Percentiles rank a stretch among this genome's conserved stretches.
phyloP scores from a whole-genome alignment of 2,113 vertebrate species.

The Excalfactoria chinensis region DNA sequence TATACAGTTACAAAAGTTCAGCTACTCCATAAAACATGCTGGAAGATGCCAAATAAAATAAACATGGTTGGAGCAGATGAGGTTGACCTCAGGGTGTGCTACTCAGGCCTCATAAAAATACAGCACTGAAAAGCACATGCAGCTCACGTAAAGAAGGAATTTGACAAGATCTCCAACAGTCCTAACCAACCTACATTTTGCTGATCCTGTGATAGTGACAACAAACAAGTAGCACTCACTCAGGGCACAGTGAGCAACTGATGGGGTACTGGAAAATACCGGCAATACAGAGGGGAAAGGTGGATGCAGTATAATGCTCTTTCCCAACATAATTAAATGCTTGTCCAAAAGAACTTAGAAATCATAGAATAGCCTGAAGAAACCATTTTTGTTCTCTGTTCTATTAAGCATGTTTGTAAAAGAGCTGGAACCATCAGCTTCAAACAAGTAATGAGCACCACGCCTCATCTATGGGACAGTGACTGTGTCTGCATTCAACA shows the following conservation, averaged over 20 bases:
- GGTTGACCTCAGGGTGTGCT: not conserved
- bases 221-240: not conserved
- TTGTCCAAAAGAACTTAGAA: not conserved
- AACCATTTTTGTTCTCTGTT: not conserved
- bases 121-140: not conserved
- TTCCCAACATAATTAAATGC: not conserved
- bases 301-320: accelerated
- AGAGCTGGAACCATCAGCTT: not conserved
- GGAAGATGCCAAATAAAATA: not conserved
- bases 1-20: not conserved
- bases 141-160: not conserved
- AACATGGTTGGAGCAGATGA: accelerated
- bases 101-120: not conserved
- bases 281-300: not conserved
- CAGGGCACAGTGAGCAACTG: not conserved
- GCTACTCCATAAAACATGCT: not conserved
- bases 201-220: not conserved
- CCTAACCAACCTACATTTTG: not conserved
- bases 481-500: not conserved
- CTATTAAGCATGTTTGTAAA: not conserved
- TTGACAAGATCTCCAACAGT: not conserved
- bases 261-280: not conserved
- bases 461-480: not conserved
- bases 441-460: not conserved
- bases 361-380: not conserved